Conservation (phyloP, 2,113 vertebrate genomes). For the Anas platyrhynchos region DNA sequence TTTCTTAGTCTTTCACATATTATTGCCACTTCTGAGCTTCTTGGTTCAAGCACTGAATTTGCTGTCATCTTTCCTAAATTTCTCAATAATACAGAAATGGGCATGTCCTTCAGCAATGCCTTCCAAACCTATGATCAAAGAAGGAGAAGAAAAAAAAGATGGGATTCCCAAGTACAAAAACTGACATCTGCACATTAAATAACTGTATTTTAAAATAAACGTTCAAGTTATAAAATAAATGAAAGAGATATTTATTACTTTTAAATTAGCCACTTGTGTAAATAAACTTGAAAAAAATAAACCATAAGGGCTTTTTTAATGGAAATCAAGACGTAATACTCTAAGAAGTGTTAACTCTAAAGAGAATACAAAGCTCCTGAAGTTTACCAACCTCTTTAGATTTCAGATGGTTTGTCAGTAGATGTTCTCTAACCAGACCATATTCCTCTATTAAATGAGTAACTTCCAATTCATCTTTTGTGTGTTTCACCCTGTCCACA, state of each 20-base stretch:
- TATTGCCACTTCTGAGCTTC: constrained; percentile 81
- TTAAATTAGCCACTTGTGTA: not conserved
- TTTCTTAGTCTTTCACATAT: constrained; percentile 90
- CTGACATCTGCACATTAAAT: not conserved
- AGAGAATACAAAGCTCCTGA: not conserved
- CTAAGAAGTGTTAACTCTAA: not conserved
- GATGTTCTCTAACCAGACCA: constrained; percentile 87
- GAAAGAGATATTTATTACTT: not conserved
- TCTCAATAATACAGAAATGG: constrained; percentile 82
- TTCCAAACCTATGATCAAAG: constrained; percentile 84
- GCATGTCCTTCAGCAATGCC: constrained; percentile 92
- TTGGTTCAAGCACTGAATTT: constrained; percentile 84
- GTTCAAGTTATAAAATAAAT: not conserved
- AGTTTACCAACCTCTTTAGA: constrained; percentile 86
- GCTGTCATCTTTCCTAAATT: constrained; percentile 90
- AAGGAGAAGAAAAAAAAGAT: not conserved
- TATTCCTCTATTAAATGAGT: constrained; percentile 91
- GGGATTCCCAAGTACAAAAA: not conserved
- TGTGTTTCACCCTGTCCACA: constrained; percentile 90
- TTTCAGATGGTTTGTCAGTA: constrained; percentile 90
- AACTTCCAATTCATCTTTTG: constrained; percentile 89
- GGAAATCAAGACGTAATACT: not conserved
- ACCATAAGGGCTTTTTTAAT: not conserved
- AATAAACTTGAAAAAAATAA: not conserved
- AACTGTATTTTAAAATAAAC: not conserved